Evolutionary conservation across 2,797 vertebrate species (phyloP).

Genomic region (Perodicticus potto): DNA sequence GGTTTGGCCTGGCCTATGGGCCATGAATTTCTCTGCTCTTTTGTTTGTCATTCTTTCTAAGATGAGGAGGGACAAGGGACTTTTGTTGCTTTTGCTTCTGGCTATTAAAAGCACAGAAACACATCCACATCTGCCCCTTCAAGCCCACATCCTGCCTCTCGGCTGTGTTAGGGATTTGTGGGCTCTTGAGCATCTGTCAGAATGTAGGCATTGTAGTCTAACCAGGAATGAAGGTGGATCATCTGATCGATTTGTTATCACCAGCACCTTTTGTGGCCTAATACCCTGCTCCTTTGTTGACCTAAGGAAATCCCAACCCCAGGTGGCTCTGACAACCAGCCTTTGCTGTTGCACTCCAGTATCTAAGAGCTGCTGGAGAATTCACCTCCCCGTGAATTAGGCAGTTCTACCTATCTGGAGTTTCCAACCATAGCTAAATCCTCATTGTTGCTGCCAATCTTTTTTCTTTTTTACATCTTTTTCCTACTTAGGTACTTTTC

Average conservation of each 20-base stretch:
- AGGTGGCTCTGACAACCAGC: too few species aligned
- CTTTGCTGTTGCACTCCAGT: background rate
- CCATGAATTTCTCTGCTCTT: background rate
- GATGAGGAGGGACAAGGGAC: background rate
- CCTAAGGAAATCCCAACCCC: background rate
- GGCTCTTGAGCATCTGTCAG: background rate
- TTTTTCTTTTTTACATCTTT: background rate
- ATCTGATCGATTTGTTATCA: background rate
- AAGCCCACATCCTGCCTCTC: background rate
- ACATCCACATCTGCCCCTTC: background rate
- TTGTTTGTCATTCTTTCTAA: background rate
- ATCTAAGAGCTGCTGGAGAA: background rate
- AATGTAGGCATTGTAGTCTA: background rate
- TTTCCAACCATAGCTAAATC: background rate
- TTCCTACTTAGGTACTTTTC: background rate
- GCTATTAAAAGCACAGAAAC: background rate
- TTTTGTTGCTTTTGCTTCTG: background rate
- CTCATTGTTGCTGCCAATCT: background rate
- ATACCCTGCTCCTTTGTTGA: background rate
- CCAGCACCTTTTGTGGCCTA: background rate
- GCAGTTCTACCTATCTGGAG: accelerated
- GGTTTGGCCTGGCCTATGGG: background rate
- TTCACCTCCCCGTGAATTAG: accelerated
- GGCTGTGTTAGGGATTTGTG: background rate
- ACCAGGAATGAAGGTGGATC: background rate